Evolutionary conservation across 2,113 vertebrate genomes (phyloP), one percentile per base, ranked within the genome.

Genomic region (Cyprinus carpio): DNA sequence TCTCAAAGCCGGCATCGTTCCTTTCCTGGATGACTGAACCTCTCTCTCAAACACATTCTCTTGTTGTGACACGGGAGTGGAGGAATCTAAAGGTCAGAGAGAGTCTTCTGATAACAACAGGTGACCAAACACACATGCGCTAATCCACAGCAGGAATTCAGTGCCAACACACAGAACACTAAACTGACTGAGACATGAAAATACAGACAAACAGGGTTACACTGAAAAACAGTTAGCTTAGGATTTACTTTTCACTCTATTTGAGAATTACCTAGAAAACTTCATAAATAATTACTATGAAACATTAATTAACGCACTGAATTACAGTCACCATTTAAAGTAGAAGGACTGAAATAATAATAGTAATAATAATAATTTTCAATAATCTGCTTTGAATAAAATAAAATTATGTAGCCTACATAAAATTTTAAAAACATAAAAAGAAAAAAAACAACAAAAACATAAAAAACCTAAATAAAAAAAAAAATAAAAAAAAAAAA

Each of bases 31-130:
- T 23, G 54, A 7, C 3, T 58, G 18, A 58, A 1, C 0, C 54
- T 1, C 1, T 20, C 67, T 11, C 67, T 15, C 37, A 72, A 7
- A 83, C 51, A 60, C 49, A 37, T 25, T 54, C 37, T 54, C 43
- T 58, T 31, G 37, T 60, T n/a, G 20, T 85, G 81, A 78, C 51
- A 76, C 54, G 87, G 31, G 75, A 12, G 64, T 75, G 89, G 86
- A 92, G 91, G 84, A 89, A 88, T 92, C 87, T 88, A 27, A 85
- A 65, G 84, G 82, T 74, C 25, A 74, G 37, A 72, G 4, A 4
- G 20, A 40, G 31, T 71, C 67, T 64, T 64, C n/a, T 64, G n/a
- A 71, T 23, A 34, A 46, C n/a, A n/a, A 43, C 69, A n/a, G 69
- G 34, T 3, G 69, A 37, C 2, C 18, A 69, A 37, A 37, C 31